A percentile compares a stretch with the other conserved stretches of the same genome.
Evolutionary conservation across 1,140 invertebrate genomes (phyloP).

Genomic region (Holcopasites calliopsidis): DNA sequence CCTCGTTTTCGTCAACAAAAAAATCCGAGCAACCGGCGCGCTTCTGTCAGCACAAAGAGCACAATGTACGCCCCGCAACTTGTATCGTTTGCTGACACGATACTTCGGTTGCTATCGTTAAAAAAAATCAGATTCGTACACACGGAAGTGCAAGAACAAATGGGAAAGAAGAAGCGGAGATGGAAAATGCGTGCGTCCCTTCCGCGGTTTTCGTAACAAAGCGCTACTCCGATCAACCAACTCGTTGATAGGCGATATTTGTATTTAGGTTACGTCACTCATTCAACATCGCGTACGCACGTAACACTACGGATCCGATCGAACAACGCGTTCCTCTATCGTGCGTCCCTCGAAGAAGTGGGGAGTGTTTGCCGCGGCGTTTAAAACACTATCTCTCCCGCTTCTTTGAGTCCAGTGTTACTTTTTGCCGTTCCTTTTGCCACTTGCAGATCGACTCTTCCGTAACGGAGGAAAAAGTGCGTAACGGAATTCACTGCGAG

Average conservation of each 20-base stretch:
- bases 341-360: conserved; percentile 1
- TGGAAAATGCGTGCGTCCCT: neutral
- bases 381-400: conserved; percentile 48
- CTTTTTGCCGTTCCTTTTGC: conserved; percentile 32
- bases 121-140: conserved; percentile 1
- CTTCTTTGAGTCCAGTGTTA: conserved; percentile 19
- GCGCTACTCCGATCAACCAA: neutral
- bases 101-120: neutral
- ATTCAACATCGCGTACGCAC: conserved; percentile 53
- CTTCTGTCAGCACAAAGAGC: conserved; percentile 10
- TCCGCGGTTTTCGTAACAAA: no score
- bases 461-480: conserved; percentile 23
- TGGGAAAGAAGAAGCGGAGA: conserved; percentile 4
- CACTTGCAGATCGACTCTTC: conserved; percentile 37
- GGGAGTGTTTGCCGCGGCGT: conserved; percentile 42
- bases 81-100: neutral
- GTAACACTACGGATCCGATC: conserved; percentile 29
- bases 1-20: neutral
- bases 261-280: conserved; percentile 61
- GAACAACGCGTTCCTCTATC: conserved; percentile 19
- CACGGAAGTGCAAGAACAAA: conserved; percentile 1
- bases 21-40: neutral
- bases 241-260: conserved; percentile 46
- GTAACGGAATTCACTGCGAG: conserved; percentile 32
- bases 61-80: neutral